These are phyloP conservation scores for Abrostola triplasia DNA, from an alignment of 2,888 invertebrate genomes.

Conservation along the genomic window DNA sequence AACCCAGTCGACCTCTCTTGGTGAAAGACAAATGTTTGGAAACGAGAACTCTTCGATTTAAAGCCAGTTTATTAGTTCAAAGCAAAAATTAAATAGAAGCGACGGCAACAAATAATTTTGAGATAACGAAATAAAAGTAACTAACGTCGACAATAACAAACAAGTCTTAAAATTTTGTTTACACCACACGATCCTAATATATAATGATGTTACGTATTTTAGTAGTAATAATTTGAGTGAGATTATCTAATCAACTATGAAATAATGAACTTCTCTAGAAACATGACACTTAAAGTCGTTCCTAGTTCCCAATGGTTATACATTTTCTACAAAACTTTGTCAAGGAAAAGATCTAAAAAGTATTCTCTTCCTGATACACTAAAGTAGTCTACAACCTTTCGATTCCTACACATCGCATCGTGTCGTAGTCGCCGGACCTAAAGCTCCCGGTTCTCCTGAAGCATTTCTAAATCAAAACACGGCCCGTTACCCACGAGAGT, in stretches of 20 bases:
- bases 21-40: not conserved
- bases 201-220: too few relatives aligned
- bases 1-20: not conserved
- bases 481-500: slow-evolving; percentile 87
- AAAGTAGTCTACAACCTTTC: too few relatives aligned
- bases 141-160: slow-evolving; percentile 60
- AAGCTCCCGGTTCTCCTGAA: slow-evolving; percentile 55
- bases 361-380: too few relatives aligned
- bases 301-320: too few relatives aligned
- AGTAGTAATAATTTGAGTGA: too few relatives aligned
- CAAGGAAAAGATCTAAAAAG: too few relatives aligned
- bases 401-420: not conserved
- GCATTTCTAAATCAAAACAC: slow-evolving; percentile 86
- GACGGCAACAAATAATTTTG: slow-evolving; percentile 42
- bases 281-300: too few relatives aligned
- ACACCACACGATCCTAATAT: slow-evolving; percentile 47
- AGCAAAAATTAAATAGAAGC: slow-evolving; percentile 11
- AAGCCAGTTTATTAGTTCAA: too few relatives aligned
- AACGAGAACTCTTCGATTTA: too few relatives aligned
- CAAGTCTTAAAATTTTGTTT: slow-evolving; percentile 57
- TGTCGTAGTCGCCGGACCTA: slow-evolving; percentile 50
- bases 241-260: too few relatives aligned
- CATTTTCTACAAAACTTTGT: too few relatives aligned
- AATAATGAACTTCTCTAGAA: too few relatives aligned
- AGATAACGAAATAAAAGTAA: slow-evolving; percentile 49